These are phyloP conservation scores for Eriocheir sinensis DNA, from an alignment of 1,140 invertebrate genomes.

Conservation along the genomic window DNA sequence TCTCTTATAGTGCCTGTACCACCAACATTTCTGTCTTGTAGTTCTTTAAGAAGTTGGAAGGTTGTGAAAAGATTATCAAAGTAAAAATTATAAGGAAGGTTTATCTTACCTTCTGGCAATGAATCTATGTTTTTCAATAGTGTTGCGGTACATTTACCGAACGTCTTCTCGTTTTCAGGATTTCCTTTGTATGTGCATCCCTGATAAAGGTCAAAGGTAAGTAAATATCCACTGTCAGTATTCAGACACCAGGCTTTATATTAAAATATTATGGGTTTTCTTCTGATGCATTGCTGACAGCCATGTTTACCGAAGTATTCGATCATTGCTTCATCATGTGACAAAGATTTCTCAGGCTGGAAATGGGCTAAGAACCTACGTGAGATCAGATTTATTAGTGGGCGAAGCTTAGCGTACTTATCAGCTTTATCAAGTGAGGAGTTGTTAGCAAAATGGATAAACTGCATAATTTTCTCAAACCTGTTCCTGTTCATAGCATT, in stretches of 20 bases:
- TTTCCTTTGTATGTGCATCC: neutral
- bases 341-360: constrained; percentile 33
- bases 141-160: constrained; percentile 3
- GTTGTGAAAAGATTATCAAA: neutral
- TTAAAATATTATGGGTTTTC: constrained; percentile 35
- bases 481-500: neutral
- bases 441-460: neutral
- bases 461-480: neutral
- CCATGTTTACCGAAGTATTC: constrained; percentile 5
- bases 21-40: constrained; percentile 18
- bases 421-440: constrained; percentile 7
- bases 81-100: constrained; percentile 37
- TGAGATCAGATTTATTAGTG: constrained; percentile 26
- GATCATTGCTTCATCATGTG: constrained; percentile 39
- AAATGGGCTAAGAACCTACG: constrained; percentile 2
- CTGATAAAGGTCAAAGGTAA: constrained; percentile 25
- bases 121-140: neutral
- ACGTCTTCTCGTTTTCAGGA: constrained; percentile 32
- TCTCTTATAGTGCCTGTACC: constrained; percentile 20
- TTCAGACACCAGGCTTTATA: constrained; percentile 30
- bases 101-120: neutral
- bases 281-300: constrained; percentile 28
- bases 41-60: neutral
- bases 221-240: constrained; percentile 29
- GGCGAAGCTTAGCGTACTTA: constrained; percentile 30